Conservation (phyloP, 2,113 vertebrate species). For the Todiramphus saurophagus region DNA sequence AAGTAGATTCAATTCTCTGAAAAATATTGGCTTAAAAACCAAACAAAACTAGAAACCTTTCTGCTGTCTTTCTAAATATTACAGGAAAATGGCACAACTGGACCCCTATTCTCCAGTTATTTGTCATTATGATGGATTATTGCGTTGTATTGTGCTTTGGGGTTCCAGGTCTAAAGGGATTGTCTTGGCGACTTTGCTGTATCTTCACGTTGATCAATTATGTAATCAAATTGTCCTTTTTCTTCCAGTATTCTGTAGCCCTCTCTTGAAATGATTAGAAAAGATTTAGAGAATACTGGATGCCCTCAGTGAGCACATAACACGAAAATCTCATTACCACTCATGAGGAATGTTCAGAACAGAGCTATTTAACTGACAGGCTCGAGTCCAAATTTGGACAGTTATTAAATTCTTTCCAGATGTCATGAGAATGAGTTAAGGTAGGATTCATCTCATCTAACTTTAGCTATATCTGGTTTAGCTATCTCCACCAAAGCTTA, state of each 20-base stretch:
- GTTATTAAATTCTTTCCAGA: neutral
- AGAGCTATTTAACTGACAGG: neutral
- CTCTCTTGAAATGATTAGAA: conserved; percentile 33
- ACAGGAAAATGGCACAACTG: neutral
- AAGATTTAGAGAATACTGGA: conserved; percentile 17
- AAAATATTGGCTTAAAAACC: neutral
- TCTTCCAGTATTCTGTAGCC: neutral
- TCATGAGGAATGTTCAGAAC: neutral
- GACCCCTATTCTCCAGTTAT: neutral
- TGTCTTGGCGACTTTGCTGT: conserved; percentile 23
- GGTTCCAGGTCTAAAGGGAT: neutral
- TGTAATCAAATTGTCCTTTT: neutral
- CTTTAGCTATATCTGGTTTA: neutral
- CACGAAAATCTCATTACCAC: conserved; percentile 17
- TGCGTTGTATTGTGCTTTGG: neutral
- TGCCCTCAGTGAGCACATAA: neutral
- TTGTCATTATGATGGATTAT: neutral
- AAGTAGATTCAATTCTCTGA: neutral
- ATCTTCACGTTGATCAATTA: conserved; percentile 32
- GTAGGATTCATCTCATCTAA: neutral
- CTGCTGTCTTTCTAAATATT: neutral
- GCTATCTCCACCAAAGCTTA: neutral
- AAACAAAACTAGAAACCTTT: neutral
- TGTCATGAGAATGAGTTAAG: neutral
- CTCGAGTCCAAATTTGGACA: neutral